Percentiles rank a stretch among this genome's conserved stretches.
These are phyloP conservation scores for Osmoderma eremita DNA, from an alignment of 2,888 invertebrate species.

Conservation along the genomic window DNA sequence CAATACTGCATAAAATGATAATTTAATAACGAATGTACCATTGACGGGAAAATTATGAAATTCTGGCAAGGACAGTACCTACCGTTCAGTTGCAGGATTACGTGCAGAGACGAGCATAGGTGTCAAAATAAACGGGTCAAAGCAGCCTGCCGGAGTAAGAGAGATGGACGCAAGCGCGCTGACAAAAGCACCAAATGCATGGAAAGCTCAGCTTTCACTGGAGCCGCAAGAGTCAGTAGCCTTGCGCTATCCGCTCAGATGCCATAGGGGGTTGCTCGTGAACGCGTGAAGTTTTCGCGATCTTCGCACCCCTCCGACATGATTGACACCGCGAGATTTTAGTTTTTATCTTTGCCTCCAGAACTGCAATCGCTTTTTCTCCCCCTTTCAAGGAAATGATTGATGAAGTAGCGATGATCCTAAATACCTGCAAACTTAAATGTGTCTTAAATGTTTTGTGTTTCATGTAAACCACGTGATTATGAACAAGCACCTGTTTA, in stretches of 20 bases:
- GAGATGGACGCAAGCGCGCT: conserved; percentile 47
- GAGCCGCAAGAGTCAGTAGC: conserved; percentile 56
- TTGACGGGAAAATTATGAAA: conserved; percentile 44
- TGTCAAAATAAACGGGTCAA: conserved; percentile 59
- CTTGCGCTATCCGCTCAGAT: conserved; percentile 51
- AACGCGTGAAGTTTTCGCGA: conserved; percentile 34
- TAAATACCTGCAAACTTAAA: conserved; percentile 34
- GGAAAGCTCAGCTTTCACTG: conserved; percentile 55
- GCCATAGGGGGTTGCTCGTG: conserved; percentile 30
- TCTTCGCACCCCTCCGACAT: conserved; percentile 30
- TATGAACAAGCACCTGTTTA: conserved; percentile 33
- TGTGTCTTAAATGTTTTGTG: conserved; percentile 35
- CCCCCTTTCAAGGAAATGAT: conserved; percentile 35
- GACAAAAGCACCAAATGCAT: conserved; percentile 51
- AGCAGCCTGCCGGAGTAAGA: conserved; percentile 54
- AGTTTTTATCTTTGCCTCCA: conserved; percentile 35
- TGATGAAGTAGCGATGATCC: conserved; percentile 36
- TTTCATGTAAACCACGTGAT: conserved; percentile 42
- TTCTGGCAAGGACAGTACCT: conserved; percentile 33
- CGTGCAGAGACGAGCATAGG: conserved; percentile 54
- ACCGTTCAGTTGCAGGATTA: conserved; percentile 34
- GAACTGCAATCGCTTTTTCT: conserved; percentile 25
- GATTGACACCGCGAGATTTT: conserved; percentile 44
- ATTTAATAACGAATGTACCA: conserved; percentile 18
- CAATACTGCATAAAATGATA: conserved; percentile 19